Base-by-base conservation (phyloP, 2,113 vertebrate species). In the Gasterosteus aculeatus region DNA sequence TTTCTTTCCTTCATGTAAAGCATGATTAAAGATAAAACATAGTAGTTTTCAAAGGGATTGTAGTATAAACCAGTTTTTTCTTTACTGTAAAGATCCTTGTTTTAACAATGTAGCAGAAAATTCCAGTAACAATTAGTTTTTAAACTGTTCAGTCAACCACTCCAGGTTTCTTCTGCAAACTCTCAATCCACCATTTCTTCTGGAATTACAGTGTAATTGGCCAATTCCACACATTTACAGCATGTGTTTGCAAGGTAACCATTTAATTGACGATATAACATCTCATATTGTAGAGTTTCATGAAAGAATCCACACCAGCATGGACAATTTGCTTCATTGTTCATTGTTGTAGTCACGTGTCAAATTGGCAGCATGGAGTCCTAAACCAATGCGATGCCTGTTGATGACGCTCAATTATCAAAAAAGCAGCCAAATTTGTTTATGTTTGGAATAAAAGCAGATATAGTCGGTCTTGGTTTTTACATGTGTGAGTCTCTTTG, bases 11-110 rank as follows among this genome's bases (percentile, higher is more conserved):
- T 62, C 12, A 46, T 10, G 63, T n/a, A 59, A 19, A 7, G 14
- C 19, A 29, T 58, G 7, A 58, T 26, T 29, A 14, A 53, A n/a
- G 19, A 69, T 7, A 19, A 0, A 76, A 9, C 1, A 56, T 16
- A 5, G 18, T 33, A 56, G 33, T 39, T 61, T 66, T 10, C 53
- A 51, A 68, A 59, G 3, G 9, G 29, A 49, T 72, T 60, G 39
- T n/a, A n/a, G 70, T 15, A 12, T 58, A 16, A 42, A 42, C 9
- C 3, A 35, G 12, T 49, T 33, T 38, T 58, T 70, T 75, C 47
- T 29, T 69, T 65, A 41, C 29, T 71, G 57, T 74, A 9, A 76
- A 22, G 12, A 29, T 33, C 9, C 22, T 62, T 51, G 12, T 26
- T 14, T 31, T 7, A 39, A 31, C 12, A 15, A 70, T 63, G 33